A percentile compares a stretch with the other conserved stretches of the same genome.
Evolutionary conservation across 1,140 invertebrate genomes (phyloP).

Genomic region (Drosophila cardini): DNA sequence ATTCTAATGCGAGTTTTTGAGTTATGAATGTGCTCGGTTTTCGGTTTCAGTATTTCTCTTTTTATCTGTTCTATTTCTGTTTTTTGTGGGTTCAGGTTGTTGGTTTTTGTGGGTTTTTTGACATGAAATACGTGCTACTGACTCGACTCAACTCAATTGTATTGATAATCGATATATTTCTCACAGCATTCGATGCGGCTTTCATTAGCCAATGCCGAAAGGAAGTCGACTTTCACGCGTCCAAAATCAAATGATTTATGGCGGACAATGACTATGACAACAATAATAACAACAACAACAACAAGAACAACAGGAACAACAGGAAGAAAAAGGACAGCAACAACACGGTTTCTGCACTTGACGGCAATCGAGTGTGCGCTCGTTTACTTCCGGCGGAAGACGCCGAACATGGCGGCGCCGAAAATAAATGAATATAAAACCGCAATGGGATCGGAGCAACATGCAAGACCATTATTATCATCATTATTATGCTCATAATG

Average conservation of each 20-base stretch:
- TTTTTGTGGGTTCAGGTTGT: background rate
- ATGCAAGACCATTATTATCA: conserved; percentile 38
- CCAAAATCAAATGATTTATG: conserved; percentile 75
- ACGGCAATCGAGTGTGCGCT: conserved; percentile 45
- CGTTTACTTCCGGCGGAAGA: conserved; percentile 65
- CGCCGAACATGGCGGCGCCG: conserved; percentile 44
- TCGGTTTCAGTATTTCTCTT: background rate
- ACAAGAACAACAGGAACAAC: conserved; percentile 27
- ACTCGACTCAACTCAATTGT: background rate
- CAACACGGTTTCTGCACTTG: conserved; percentile 12
- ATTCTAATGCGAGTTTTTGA: conserved; percentile 73
- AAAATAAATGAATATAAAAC: conserved; percentile 55
- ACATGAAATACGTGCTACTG: conserved; percentile 43
- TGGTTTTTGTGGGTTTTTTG: conserved; percentile 9
- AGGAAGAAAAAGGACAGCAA: conserved; percentile 31
- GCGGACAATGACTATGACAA: conserved; percentile 37
- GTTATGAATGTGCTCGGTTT: conserved; percentile 49
- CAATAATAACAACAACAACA: conserved; percentile 41
- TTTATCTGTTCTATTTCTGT: conserved; percentile 17
- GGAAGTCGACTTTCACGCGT: conserved; percentile 57
- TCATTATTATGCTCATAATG: conserved; percentile 28
- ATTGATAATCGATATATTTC: conserved; percentile 65
- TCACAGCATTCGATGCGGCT: conserved; percentile 28
- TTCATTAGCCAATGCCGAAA: conserved; percentile 48
- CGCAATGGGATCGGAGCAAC: conserved; percentile 45